Conservation (phyloP, 2,888 invertebrate species). For the Cyrtodaria siliqua region DNA sequence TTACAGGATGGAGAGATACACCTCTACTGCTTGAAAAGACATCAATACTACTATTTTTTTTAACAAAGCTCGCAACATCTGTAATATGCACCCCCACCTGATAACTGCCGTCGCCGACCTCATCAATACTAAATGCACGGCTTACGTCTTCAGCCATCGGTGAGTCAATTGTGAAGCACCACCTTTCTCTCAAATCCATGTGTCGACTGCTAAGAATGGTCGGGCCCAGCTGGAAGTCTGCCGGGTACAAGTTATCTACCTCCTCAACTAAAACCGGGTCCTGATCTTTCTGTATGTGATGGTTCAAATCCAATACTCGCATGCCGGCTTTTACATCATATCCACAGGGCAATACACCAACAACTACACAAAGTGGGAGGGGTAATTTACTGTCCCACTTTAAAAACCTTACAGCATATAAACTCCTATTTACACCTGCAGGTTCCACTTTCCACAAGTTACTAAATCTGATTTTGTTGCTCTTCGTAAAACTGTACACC, state of each 20-base stretch:
- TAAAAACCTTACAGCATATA: conserved; percentile 81
- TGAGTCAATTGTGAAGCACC: conserved; percentile 75
- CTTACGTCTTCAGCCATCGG: conserved; percentile 59
- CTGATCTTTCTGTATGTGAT: conserved; percentile 70
- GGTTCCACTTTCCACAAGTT: conserved; percentile 75
- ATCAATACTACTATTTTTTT: conserved; percentile 74
- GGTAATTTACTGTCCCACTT: conserved; percentile 77
- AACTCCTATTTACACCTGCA: conserved; percentile 63
- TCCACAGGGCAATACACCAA: conserved; percentile 76
- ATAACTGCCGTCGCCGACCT: conserved; percentile 69
- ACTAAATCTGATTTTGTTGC: conserved; percentile 70
- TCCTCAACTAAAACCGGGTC: conserved; percentile 64
- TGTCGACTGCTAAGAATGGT: conserved; percentile 57
- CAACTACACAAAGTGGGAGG: conserved; percentile 80
- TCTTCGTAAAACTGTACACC: conserved; percentile 73
- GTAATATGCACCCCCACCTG: conserved; percentile 79
- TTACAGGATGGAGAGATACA: conserved; percentile 70
- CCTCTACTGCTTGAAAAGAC: conserved; percentile 69
- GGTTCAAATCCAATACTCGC: conserved; percentile 76
- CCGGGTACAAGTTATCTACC: conserved; percentile 62
- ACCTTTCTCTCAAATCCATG: conserved; percentile 65
- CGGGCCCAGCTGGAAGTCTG: conserved; percentile 61
- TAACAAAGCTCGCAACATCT: conserved; percentile 78
- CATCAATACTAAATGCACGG: conserved; percentile 77
- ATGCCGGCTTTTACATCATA: conserved; percentile 67